Conservation (phyloP, 2,113 vertebrate species). For the Pygoscelis adeliae region DNA sequence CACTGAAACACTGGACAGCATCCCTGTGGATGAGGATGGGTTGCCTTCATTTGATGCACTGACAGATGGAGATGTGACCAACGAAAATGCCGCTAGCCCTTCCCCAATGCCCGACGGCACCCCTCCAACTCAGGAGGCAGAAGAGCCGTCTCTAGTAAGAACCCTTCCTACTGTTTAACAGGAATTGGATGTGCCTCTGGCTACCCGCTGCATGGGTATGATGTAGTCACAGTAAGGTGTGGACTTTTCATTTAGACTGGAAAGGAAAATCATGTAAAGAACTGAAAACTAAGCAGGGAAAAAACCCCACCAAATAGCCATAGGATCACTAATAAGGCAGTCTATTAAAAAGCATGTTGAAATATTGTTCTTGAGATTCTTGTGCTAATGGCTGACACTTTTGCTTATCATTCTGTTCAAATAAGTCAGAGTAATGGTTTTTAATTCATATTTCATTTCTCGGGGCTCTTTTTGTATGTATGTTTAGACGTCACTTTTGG, state of each 20-base stretch:
- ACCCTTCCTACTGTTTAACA: constrained; percentile 79
- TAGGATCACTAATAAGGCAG: neutral
- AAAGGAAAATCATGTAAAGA: constrained; percentile 15
- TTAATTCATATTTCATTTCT: constrained; percentile 13
- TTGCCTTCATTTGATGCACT: constrained; percentile 98
- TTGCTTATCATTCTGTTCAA: neutral
- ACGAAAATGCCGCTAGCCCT: constrained; percentile 92
- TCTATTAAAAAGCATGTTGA: neutral
- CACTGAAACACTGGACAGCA: constrained; percentile 98
- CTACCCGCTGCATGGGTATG: constrained; percentile 75
- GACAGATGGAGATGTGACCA: constrained; percentile 98
- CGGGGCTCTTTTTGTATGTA: neutral
- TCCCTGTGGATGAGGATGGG: constrained; percentile 99
- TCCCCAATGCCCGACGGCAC: constrained; percentile 91
- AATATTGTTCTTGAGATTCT: constrained; percentile 12
- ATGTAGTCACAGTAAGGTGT: constrained; percentile 75
- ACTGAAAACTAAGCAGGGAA: accelerated
- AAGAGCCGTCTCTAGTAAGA: constrained; percentile 98
- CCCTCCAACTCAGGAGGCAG: constrained; percentile 91
- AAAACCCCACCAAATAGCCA: neutral
- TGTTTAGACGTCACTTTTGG: neutral
- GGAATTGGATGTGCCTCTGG: constrained; percentile 76
- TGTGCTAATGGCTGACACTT: neutral
- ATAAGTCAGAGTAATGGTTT: neutral
- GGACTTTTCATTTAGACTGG: constrained; percentile 68